A percentile compares a stretch with the other conserved stretches of the same genome.
phyloP scores from a whole-genome alignment of 2,888 invertebrate species.

The Laspeyria flexula region DNA sequence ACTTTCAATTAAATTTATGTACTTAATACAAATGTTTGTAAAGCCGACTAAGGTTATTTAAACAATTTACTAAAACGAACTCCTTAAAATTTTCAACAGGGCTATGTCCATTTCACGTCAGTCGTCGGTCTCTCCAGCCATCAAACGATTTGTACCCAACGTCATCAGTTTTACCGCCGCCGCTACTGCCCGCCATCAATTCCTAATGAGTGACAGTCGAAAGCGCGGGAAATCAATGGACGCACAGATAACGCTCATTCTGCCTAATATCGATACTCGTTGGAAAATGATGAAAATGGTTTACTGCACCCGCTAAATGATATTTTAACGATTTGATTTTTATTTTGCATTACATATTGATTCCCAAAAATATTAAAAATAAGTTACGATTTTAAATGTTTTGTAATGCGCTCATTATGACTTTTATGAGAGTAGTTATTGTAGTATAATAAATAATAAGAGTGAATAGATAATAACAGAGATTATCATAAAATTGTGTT shows the following conservation, averaged over 20 bases:
- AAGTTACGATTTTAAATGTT: background rate
- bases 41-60: background rate
- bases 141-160: conserved; percentile 28
- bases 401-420: background rate
- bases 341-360: background rate
- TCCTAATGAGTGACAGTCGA: conserved; percentile 54
- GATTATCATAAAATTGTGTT: background rate
- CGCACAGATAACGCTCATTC: conserved; percentile 53
- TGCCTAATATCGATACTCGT: conserved; percentile 38
- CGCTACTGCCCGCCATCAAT: conserved; percentile 24
- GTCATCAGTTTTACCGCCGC: too few relatives aligned
- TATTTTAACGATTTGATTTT: conserved; percentile 18
- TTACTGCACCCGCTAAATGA: conserved; percentile 16
- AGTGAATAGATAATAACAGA: background rate
- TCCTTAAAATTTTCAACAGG: conserved; percentile 24
- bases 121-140: conserved; percentile 16
- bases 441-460: background rate
- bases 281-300: conserved; percentile 31
- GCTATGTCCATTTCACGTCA: conserved; percentile 19
- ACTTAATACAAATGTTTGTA: background rate
- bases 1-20: too few relatives aligned
- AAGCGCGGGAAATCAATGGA: conserved; percentile 56
- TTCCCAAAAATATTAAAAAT: background rate
- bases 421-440: background rate
- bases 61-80: conserved; percentile 10